These are phyloP conservation scores for Leptoclinus maculatus DNA, from an alignment of 2,797 vertebrate species.

Conservation along the genomic window DNA sequence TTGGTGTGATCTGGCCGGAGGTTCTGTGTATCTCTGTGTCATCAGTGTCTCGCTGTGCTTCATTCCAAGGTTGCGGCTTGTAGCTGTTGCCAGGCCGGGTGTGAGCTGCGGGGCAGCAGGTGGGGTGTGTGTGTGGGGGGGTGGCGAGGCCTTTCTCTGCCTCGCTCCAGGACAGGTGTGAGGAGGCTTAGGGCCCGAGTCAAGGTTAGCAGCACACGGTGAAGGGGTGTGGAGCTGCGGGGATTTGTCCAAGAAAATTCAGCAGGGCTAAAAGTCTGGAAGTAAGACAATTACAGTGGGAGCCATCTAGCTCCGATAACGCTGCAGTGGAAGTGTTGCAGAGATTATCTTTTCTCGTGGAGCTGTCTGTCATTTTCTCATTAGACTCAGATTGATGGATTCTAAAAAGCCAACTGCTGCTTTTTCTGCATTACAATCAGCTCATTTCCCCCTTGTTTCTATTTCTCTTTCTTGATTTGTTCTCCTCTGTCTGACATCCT, in stretches of 20 bases:
- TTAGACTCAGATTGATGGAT: constrained; percentile 61
- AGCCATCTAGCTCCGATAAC: constrained; percentile 8
- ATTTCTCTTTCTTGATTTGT: constrained; percentile 49
- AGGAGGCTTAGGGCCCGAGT: constrained; percentile 63
- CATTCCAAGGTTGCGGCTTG: constrained; percentile 74
- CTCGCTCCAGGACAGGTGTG: constrained; percentile 74
- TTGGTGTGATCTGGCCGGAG: constrained; percentile 51
- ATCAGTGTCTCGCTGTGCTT: constrained; percentile 71
- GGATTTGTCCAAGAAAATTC: constrained; percentile 50
- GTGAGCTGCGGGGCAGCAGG: constrained; percentile 61
- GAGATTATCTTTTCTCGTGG: constrained; percentile 26
- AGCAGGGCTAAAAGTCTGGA: constrained; percentile 49
- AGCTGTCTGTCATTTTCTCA: constrained; percentile 58
- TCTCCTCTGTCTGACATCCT: constrained; percentile 45
- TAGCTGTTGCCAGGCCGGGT: constrained; percentile 71
- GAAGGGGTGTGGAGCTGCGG: constrained; percentile 34
- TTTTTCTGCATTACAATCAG: constrained; percentile 60
- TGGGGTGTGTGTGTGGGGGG: constrained; percentile 11
- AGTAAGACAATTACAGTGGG: constrained; percentile 22
- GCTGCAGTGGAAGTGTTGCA: constrained; percentile 19
- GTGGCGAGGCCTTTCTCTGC: constrained; percentile 52
- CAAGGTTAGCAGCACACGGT: constrained; percentile 63
- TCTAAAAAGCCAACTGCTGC: constrained; percentile 56
- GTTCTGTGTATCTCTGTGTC: constrained; percentile 65
- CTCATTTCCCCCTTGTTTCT: constrained; percentile 58